Evolutionary conservation across 2,888 invertebrate genomes (phyloP), one percentile per base, ranked within the genome.

Genomic region (Coremacera marginata): DNA sequence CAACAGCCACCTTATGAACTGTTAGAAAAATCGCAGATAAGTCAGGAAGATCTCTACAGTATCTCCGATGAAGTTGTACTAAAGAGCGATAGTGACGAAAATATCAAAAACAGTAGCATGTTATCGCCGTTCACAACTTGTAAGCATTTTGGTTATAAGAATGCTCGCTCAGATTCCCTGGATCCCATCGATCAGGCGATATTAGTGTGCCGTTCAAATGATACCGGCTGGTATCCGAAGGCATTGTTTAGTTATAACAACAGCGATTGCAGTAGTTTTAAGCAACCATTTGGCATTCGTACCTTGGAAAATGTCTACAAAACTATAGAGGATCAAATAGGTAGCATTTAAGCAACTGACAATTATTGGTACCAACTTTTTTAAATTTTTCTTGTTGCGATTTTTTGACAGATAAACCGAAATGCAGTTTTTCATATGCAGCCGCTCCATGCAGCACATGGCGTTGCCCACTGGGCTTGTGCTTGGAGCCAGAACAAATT

Each of bases 381-480:
- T 34, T n/a, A n/a, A n/a, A 25, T 31, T 9, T 7, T 2, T 31
- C n/a, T 37, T 27, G 37, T 19, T 34, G n/a, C 5, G 11, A n/a
- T 0, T 25, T 19, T 19, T 52, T 14, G 4, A 63, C 49, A 89
- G 89, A 87, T 77, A 82, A 84, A 63, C 82, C 86, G 0, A 81
- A 82, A 37, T 89, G 89, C 65, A 87, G 79, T 73, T 79, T 82
- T 62, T 65, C 80, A 9, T 80, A 83, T 52, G 34, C 81, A 0
- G 70, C 77, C 5, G 86, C 88, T 1, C 9, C 63, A 1, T 95
- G 95, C 84, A 22, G 71, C 84, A 91, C 71, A 92, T 94, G 52
- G 86, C 91, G 94, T 74, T 96, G 96, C 86, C 89, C 91, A 22
- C 88, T 94, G 72, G 96, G 96, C 0, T 88, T 91, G 51, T 96